Base-by-base conservation (phyloP, 2,888 invertebrate species). In the Galeopsomyia nigrocyanea region DNA sequence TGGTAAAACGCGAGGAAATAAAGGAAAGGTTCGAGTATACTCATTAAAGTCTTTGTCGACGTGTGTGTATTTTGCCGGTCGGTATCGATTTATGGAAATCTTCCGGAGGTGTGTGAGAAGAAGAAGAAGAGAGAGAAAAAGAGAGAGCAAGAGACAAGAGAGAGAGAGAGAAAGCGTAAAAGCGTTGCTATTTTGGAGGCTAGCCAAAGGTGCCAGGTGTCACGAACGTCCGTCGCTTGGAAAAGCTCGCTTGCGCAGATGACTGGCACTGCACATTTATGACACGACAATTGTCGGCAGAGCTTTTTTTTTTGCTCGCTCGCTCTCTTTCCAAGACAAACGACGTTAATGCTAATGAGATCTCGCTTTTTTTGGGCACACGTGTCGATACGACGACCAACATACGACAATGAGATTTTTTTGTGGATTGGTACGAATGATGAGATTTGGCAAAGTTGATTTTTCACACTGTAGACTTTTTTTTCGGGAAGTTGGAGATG, bases 41-140 rank as follows among this genome's bases (percentile, higher is more conserved):
- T 39, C 13, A 39, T 39, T 39, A 39, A 39, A 39, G n/a, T 5
- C 10, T 57, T 39, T 17, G 5, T 3, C 31, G 31, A 31, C 3
- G 31, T 17, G 14, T 19, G 2, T 9, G 31, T 14, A 46, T 66
- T 66, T 57, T 57, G 26, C 17, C 51, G 2, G 13, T 60, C 47
- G 50, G 7, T 61, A 53, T 64, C 64, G 64, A 64, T 70, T 58
- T 70, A 70, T 70, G 64, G 53, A 70, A 70, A 70, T 70, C 22
- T 19, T 58, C 7, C 39, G 39, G 7, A 39, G 13, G 39, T 1
- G 39, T 7, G 7, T 10, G 39, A 39, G 39, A 39, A 31, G 31
- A 31, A 31, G 7, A 31, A 64, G 58, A 58, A 69, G 39, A 31
- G 17, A 17, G 31, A 22, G n/a, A 50, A n/a, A 16, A 22, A 50